phyloP scores from a whole-genome alignment of 2,113 vertebrate species.

The Embiotoca jacksoni region DNA sequence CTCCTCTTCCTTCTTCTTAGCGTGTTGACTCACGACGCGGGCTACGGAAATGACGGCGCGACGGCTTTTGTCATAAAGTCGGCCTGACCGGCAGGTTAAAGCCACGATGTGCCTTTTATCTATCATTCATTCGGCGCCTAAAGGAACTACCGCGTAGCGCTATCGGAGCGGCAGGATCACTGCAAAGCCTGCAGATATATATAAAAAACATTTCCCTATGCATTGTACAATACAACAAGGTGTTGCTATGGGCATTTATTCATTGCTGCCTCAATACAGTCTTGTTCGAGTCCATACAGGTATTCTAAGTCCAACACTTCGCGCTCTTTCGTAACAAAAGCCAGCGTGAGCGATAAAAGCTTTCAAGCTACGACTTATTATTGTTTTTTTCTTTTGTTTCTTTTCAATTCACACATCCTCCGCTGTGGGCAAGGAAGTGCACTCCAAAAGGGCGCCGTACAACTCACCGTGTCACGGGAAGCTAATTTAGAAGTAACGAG shows the following conservation, averaged over 20 bases:
- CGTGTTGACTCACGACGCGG: background rate
- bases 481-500: constrained; percentile 18
- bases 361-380: constrained; percentile 15
- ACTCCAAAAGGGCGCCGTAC: background rate
- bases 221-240: background rate
- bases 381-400: background rate
- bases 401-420: background rate
- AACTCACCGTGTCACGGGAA: background rate
- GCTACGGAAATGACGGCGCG: background rate
- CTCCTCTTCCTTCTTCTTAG: background rate
- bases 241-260: background rate
- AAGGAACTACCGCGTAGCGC: background rate
- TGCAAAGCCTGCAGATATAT: background rate
- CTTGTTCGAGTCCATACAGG: background rate
- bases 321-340: background rate
- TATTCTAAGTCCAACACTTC: constrained; percentile 18
- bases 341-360: constrained; percentile 25
- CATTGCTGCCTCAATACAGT: background rate
- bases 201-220: background rate
- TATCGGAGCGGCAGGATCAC: background rate
- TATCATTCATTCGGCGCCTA: too few species aligned
- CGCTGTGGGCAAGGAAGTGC: background rate
- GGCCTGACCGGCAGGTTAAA: too few species aligned
- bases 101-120: too few species aligned
- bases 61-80: too few species aligned